These are phyloP conservation scores for Marcusenius ussheri DNA, from an alignment of 2,113 vertebrate species.

Conservation along the genomic window DNA sequence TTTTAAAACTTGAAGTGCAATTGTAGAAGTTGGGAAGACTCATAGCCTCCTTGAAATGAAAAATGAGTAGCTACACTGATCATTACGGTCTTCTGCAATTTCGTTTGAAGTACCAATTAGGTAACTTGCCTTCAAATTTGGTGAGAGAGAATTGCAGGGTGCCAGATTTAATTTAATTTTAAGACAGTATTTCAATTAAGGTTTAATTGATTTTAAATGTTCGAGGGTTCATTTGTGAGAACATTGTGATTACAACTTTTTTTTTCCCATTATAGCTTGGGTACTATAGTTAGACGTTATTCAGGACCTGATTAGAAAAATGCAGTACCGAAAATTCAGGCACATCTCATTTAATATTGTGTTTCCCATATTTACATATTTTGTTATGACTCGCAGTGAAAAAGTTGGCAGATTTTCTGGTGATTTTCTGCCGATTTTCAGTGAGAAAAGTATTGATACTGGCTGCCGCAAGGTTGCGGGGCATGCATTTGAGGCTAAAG, in stretches of 20 bases:
- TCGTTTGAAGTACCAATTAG: slow-evolving; percentile 30
- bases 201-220: slow-evolving; percentile 26
- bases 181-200: slow-evolving; percentile 21
- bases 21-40: not conserved
- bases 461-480: not conserved
- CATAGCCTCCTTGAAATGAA: slow-evolving; percentile 17
- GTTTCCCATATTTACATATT: not conserved
- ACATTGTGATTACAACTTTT: slow-evolving; percentile 16
- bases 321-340: not conserved
- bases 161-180: slow-evolving; percentile 36
- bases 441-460: not conserved
- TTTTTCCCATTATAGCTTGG: not conserved
- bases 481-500: not conserved
- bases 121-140: slow-evolving; percentile 37
- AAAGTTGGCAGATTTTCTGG: not conserved
- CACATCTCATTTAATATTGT: not conserved
- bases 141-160: slow-evolving; percentile 29
- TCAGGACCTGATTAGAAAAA: not conserved
- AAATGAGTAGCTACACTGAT: slow-evolving; percentile 22
- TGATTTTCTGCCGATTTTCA: not conserved
- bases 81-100: slow-evolving; percentile 36
- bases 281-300: not conserved
- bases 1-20: not conserved
- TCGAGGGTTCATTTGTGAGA: slow-evolving; percentile 17
- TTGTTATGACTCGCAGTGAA: not conserved